Evolutionary conservation across 2,797 vertebrate species (phyloP).

Genomic region (Poliocrania exsul): DNA sequence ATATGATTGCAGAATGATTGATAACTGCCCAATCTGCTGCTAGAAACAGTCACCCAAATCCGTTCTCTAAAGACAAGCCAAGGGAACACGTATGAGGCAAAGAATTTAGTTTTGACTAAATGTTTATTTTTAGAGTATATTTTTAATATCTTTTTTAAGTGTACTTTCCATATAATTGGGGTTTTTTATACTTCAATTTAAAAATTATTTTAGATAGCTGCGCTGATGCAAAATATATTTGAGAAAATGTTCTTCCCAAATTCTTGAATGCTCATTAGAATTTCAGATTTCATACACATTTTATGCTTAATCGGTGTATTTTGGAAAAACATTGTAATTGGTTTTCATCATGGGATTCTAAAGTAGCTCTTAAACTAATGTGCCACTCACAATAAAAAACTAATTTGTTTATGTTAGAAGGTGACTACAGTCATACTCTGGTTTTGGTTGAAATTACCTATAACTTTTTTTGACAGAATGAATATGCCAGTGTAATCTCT

Average conservation of each 20-base stretch:
- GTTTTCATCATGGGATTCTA: not conserved
- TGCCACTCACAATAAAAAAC: not conserved
- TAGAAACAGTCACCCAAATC: not conserved
- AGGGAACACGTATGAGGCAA: not conserved
- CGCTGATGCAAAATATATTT: not conserved
- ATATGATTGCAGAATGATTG: not conserved
- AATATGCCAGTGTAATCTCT: not conserved
- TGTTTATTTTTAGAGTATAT: not conserved
- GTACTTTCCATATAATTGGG: not conserved
- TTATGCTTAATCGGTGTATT: not conserved
- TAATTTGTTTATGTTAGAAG: not conserved
- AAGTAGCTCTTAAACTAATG: not conserved
- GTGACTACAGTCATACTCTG: not conserved
- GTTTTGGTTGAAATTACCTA: not conserved
- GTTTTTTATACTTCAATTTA: not conserved
- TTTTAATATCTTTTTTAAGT: not conserved
- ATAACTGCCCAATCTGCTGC: not conserved
- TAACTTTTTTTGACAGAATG: not conserved
- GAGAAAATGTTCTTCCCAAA: not conserved
- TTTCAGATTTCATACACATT: not conserved
- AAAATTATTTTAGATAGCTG: not conserved
- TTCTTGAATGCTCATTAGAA: not conserved
- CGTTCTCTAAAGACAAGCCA: not conserved
- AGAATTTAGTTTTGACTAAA: not conserved
- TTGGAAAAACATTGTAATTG: not conserved